phyloP scores from a whole-genome alignment of 1,140 invertebrate genomes.

The Anastrepha ludens region DNA sequence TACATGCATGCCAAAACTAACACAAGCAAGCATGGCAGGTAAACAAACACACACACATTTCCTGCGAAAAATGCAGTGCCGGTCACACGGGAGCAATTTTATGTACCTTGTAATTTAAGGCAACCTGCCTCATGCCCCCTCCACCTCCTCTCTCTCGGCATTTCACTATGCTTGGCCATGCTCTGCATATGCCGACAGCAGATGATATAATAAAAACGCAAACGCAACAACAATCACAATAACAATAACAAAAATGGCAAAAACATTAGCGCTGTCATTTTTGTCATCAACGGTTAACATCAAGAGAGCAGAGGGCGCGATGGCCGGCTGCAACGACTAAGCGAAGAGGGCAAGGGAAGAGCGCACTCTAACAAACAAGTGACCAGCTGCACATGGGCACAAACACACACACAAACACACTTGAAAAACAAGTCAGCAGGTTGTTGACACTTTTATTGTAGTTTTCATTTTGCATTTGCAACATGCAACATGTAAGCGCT shows the following conservation, averaged over 20 bases:
- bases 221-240: background rate
- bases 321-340: background rate
- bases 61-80: background rate
- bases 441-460: constrained; percentile 44
- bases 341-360: background rate
- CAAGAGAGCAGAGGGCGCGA: background rate
- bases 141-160: background rate
- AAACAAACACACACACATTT: background rate
- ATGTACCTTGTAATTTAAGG: constrained; percentile 31
- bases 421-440: background rate
- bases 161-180: background rate
- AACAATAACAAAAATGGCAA: background rate
- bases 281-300: constrained; percentile 50
- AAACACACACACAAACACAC: no score
- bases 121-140: background rate
- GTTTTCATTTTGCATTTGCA: background rate
- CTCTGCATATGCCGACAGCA: background rate
- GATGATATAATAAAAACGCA: background rate
- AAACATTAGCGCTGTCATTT: constrained; percentile 50
- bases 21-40: background rate
- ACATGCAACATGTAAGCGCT: constrained; percentile 48
- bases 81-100: constrained; percentile 48
- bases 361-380: background rate
- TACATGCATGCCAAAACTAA: background rate
- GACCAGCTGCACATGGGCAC: background rate